Conservation (phyloP, 2,797 vertebrate species). For the Halcyon smyrnensis region DNA sequence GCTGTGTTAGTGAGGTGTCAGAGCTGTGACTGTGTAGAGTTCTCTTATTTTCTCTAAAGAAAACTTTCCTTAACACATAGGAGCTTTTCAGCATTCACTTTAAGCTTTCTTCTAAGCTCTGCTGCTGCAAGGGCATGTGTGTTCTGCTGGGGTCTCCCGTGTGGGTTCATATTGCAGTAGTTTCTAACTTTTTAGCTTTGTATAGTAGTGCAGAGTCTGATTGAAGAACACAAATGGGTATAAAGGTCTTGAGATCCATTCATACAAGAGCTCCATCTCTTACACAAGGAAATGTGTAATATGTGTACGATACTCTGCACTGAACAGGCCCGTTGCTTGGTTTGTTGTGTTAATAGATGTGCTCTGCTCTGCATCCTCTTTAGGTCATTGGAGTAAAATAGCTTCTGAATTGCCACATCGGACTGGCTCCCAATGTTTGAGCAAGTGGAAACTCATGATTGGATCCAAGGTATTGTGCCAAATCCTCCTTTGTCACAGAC, state of each 20-base stretch:
- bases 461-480: conserved; percentile 58
- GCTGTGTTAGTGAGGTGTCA: background rate
- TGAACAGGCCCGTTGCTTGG: background rate
- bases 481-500: background rate
- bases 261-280: background rate
- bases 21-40: background rate
- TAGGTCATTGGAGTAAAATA: conserved; percentile 92
- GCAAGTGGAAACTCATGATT: conserved; percentile 84
- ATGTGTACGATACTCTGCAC: background rate
- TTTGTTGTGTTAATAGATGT: background rate
- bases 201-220: background rate
- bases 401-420: conserved; percentile 88
- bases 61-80: background rate
- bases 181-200: background rate
- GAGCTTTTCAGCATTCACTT: background rate
- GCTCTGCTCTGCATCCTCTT: background rate
- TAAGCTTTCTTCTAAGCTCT: background rate
- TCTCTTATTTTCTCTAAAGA: no score
- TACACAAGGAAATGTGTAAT: background rate
- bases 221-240: fast-evolving
- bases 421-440: conserved; percentile 84
- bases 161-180: background rate
- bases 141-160: background rate
- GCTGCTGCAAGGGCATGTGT: background rate
- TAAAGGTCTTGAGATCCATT: background rate